Base-by-base conservation (phyloP, 1,140 invertebrate genomes). In the Teleopsis dalmanni region DNA sequence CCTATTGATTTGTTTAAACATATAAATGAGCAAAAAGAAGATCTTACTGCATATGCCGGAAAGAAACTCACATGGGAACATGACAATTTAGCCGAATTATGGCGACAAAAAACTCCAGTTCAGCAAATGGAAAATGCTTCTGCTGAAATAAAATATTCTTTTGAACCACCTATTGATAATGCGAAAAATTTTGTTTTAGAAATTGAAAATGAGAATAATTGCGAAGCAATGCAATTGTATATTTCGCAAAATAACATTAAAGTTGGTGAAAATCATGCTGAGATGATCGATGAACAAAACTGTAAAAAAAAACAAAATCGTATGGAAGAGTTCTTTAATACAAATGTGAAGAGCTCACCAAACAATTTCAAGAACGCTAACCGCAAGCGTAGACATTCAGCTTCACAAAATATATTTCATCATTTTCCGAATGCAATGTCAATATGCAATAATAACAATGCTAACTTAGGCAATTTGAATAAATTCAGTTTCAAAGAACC, bases 371-470 rank as follows among this genome's bases (percentile, higher is more conserved):
- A 43, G 41, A 41, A 40, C 9, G 31, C 26, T n/a, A 52, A 55
- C 46, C 56, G 56, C 8, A 57, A 57, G 29, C 48, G 56, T 21
- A 45, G 56, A 9, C 56, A 57, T 45, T 57, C 56, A 35, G 54
- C 55, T 27, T 57, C 53, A 25, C 56, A 57, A 50, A 57, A 53
- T 46, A 41, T 51, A 34, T 53, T 46, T 38, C 43, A 52, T 14
- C 33, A 50, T 35, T 29, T 29, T 27, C 7, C 27, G 7, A 26
- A 16, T 11, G 16, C 40, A 8, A 9, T 26, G 29, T 7, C 18
- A 9, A 21, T 43, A 13, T 26, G 38, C 21, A 48, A 45, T 33
- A 49, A 48, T 31, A 53, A 53, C 18, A 53, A 49, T 40, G 40
- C 38, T 27, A 37, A 41, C 13, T 46, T 48, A 9, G 41, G 27